A percentile compares a stretch with the other conserved stretches of the same genome.
Evolutionary conservation across 1,140 invertebrate species (phyloP).

Genomic region (Eueides isabella): DNA sequence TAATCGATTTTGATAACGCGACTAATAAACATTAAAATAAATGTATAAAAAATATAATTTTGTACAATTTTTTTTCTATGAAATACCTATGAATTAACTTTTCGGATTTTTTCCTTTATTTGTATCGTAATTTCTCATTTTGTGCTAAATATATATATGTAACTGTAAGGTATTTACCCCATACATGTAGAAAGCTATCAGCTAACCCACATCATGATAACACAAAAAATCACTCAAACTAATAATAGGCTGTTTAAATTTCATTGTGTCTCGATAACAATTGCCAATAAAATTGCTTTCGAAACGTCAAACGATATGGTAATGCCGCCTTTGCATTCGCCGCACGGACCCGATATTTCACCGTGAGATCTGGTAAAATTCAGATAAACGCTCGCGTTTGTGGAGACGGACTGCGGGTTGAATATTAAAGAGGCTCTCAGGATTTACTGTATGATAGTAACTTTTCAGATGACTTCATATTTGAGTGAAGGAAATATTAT

Average conservation of each 20-base stretch:
- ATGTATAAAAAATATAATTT: no score
- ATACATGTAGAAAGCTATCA: no score
- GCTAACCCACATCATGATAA: neutral
- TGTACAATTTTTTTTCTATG: no score
- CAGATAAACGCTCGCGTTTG: conserved; percentile 60
- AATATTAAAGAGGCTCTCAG: conserved; percentile 29
- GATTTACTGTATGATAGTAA: neutral
- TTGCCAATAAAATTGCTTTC: conserved; percentile 74
- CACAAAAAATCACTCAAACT: neutral
- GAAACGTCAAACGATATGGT: conserved; percentile 76
- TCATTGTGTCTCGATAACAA: conserved; percentile 64
- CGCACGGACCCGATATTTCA: conserved; percentile 70
- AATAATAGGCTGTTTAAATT: conserved; percentile 55
- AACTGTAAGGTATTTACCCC: no score
- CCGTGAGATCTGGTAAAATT: conserved; percentile 71
- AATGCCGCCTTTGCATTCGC: conserved; percentile 71
- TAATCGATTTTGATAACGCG: no score
- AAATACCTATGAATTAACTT: no score
- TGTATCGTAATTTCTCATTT: no score
- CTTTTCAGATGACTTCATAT: conserved; percentile 21
- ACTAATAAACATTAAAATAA: no score
- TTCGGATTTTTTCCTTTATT: no score
- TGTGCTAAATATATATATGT: no score
- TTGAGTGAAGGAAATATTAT: neutral
- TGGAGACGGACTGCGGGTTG: conserved; percentile 45